A percentile compares a stretch with the other conserved stretches of the same genome.
These are phyloP conservation scores for Athene cunicularia DNA, from an alignment of 2,113 vertebrate genomes.

Conservation along the genomic window DNA sequence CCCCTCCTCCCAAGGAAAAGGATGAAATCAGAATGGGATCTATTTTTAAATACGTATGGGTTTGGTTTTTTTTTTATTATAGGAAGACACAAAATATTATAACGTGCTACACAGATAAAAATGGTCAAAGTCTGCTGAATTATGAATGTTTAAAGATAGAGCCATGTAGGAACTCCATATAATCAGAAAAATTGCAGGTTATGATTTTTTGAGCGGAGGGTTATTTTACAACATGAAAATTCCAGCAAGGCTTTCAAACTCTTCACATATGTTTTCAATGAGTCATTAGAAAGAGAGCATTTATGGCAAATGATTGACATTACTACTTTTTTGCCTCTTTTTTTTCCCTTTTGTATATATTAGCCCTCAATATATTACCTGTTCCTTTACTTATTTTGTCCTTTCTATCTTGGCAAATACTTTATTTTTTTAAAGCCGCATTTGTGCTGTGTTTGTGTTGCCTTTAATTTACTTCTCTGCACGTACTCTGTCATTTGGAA, in stretches of 20 bases:
- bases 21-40: background rate
- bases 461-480: background rate
- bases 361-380: background rate
- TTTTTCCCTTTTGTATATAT: background rate
- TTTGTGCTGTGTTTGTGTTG: background rate
- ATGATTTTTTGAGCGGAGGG: background rate
- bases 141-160: background rate
- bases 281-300: background rate
- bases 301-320: constrained; percentile 9
- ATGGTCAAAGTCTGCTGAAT: background rate
- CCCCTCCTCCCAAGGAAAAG: background rate
- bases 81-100: background rate
- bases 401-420: background rate
- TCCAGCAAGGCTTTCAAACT: background rate
- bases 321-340: background rate
- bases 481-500: background rate
- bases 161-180: background rate
- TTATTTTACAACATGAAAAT: background rate
- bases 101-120: background rate
- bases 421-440: background rate
- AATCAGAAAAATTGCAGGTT: background rate
- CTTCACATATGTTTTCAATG: background rate
- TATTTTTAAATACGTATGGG: constrained; percentile 3
- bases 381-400: background rate
- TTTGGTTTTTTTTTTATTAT: background rate